phyloP scores from a whole-genome alignment of 2,888 invertebrate species.

The Plusia festucae region DNA sequence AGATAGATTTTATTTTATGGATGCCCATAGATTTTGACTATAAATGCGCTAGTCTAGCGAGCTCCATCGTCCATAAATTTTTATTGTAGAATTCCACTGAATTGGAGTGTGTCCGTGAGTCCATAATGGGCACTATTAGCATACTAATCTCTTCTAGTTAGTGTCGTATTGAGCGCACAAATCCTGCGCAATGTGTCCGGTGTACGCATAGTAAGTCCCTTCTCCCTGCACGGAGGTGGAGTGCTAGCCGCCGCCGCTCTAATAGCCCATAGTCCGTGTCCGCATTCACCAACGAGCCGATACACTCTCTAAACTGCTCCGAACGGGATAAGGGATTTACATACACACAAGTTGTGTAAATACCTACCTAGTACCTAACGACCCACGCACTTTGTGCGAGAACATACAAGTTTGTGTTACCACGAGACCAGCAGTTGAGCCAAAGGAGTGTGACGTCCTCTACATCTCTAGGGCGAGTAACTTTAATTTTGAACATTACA shows the following conservation, averaged over 20 bases:
- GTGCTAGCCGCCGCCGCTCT: conserved; percentile 56
- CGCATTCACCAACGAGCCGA: conserved; percentile 49
- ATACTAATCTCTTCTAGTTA: conserved; percentile 87
- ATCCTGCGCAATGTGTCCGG: conserved; percentile 72
- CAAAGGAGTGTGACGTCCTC: conserved; percentile 80
- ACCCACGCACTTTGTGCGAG: conserved; percentile 57
- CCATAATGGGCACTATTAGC: conserved; percentile 81
- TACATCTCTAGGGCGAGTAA: conserved; percentile 87
- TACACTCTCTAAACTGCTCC: conserved; percentile 62
- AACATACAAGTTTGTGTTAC: conserved; percentile 74
- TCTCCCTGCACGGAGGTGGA: conserved; percentile 71
- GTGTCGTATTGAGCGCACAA: conserved; percentile 76
- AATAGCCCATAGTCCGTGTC: conserved; percentile 59
- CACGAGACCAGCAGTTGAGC: conserved; percentile 79
- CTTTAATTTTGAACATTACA: conserved; percentile 82
- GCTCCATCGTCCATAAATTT: conserved; percentile 83
- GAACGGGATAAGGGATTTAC: conserved; percentile 75
- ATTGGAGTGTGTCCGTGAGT: conserved; percentile 76
- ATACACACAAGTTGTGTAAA: conserved; percentile 63
- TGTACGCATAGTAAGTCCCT: conserved; percentile 78
- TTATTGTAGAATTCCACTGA: conserved; percentile 81
- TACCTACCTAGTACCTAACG: conserved; percentile 55
- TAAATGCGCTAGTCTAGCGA: conserved; percentile 84
- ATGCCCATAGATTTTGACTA: conserved; percentile 82
- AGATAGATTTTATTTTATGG: conserved; percentile 80